Evolutionary conservation across 1,140 invertebrate genomes (phyloP).

Genomic region (Drosophila nasuta): DNA sequence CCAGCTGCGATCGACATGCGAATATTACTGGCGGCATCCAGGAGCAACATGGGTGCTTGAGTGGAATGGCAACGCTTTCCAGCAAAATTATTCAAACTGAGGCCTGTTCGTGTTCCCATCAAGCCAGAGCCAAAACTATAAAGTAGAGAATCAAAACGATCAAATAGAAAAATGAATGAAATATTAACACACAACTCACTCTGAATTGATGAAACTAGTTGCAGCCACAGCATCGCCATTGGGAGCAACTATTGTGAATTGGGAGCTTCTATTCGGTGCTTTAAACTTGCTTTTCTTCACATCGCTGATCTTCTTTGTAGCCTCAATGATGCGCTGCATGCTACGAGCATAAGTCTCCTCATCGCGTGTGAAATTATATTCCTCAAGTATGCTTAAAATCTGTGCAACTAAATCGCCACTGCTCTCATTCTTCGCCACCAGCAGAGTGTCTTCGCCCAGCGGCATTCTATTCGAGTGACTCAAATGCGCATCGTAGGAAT

Average conservation of each 20-base stretch:
- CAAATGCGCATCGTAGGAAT: conserved; percentile 41
- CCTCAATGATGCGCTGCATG: conserved; percentile 6
- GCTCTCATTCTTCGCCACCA: not conserved
- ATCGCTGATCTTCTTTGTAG: not conserved
- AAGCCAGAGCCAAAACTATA: not conserved
- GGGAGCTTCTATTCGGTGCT: not conserved
- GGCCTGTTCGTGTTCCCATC: conserved; percentile 2
- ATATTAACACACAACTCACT: not conserved
- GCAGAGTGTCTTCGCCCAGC: conserved; percentile 1
- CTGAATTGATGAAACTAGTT: conserved; percentile 5
- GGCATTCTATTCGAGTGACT: not conserved
- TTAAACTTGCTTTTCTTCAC: too few species aligned
- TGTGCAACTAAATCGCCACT: not conserved
- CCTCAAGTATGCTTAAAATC: not conserved
- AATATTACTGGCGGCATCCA: not conserved
- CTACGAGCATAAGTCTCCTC: not conserved
- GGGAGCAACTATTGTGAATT: not conserved
- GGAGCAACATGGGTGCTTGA: conserved; percentile 1
- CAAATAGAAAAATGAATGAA: not conserved
- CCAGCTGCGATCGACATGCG: not conserved
- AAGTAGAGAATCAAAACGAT: not conserved
- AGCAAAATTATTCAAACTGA: not conserved
- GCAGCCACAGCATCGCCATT: conserved; percentile 7
- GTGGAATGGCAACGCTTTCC: not conserved
- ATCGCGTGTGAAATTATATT: not conserved